Evolutionary conservation across 37 sponge, comb jelly and placozoan genomes (phyloP).

Genomic region (Tethya wilhelma): DNA sequence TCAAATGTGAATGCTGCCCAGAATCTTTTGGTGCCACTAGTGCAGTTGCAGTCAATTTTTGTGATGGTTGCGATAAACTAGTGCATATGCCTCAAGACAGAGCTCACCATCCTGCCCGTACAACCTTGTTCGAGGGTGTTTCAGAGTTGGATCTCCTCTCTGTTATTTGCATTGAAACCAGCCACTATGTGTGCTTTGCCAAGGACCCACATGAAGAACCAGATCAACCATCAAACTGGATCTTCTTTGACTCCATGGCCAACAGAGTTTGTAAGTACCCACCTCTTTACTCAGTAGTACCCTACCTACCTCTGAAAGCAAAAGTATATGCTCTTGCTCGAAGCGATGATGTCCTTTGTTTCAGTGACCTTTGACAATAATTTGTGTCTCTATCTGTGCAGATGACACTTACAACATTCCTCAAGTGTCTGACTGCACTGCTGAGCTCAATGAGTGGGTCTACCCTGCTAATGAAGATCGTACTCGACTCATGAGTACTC

Average conservation of each 20-base stretch:
- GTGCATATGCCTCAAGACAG: neutral
- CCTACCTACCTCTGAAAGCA: too few species aligned
- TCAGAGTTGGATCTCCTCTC: conserved; percentile 79
- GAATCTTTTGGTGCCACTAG: neutral
- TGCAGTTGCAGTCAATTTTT: conserved; percentile 3
- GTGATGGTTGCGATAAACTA: neutral
- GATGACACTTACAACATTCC: conserved; percentile 89
- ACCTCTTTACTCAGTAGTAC: too few species aligned
- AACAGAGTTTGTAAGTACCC: conserved; percentile 77
- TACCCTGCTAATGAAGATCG: conserved; percentile 37
- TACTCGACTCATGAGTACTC: conserved; percentile 10
- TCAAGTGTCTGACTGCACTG: conserved; percentile 52
- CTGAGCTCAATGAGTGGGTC: conserved; percentile 68
- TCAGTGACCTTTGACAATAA: too few species aligned
- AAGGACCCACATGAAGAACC: too few species aligned
- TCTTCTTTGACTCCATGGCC: conserved; percentile 99
- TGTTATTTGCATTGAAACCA: conserved; percentile 94
- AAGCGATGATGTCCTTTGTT: too few species aligned
- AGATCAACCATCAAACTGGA: conserved; percentile 69
- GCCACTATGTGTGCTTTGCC: conserved; percentile 95
- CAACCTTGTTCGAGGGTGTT: too few species aligned
- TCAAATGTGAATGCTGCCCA: neutral
- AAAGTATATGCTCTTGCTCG: too few species aligned
- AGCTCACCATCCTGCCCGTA: neutral
- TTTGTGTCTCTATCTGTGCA: neutral